phyloP scores from a whole-genome alignment of 2,888 invertebrate genomes.

The Philhelius pedissequus region DNA sequence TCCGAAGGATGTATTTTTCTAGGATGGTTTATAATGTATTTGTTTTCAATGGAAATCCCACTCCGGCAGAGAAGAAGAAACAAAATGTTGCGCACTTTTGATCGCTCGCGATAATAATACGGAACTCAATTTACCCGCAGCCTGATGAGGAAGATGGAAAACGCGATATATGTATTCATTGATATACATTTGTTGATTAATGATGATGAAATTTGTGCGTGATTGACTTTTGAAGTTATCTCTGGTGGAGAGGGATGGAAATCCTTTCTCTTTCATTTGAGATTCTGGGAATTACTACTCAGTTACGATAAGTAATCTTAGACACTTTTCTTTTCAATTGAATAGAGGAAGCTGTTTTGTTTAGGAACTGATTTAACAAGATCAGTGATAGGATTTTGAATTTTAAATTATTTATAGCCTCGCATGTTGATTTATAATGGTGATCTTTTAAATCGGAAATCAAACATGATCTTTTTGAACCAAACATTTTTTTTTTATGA shows the following conservation, averaged over 20 bases:
- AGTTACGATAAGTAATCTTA: conserved; percentile 3
- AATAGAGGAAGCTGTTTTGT: background rate
- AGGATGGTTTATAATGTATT: conserved; percentile 15
- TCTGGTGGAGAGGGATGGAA: conserved; percentile 1
- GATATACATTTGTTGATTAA: too few species aligned
- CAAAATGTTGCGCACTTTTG: conserved; percentile 20
- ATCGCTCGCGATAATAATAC: conserved; percentile 23
- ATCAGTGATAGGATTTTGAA: background rate
- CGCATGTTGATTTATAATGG: background rate
- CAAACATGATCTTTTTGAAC: background rate
- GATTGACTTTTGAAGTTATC: conserved; percentile 29
- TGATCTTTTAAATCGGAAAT: background rate
- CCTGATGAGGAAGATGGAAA: background rate
- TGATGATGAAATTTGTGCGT: conserved; percentile 33
- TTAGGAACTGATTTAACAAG: background rate
- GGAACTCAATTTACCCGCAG: background rate
- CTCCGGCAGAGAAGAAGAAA: too few species aligned
- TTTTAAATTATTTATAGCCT: background rate
- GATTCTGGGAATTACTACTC: background rate
- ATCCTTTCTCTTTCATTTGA: conserved; percentile 34
- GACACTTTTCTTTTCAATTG: conserved; percentile 17
- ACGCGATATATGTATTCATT: background rate
- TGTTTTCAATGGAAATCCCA: conserved; percentile 26
- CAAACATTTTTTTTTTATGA: background rate
- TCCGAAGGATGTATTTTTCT: conserved; percentile 7